Conservation (phyloP, 1,140 invertebrate genomes). For the Liolophura sinensis region DNA sequence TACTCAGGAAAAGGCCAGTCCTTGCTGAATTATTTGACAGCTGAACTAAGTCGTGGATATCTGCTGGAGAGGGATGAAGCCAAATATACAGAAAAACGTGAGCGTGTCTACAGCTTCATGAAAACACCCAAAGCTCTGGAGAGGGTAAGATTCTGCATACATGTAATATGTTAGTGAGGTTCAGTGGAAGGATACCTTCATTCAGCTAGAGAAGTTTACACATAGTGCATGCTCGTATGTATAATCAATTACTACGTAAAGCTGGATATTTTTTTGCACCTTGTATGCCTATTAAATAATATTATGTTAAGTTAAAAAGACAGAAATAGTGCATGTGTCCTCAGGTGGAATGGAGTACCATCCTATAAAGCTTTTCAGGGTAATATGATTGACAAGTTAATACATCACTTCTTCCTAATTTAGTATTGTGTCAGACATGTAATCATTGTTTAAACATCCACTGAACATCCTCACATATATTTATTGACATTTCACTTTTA, state of each 20-base stretch:
- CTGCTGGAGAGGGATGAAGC: constrained; percentile 90
- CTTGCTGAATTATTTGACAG: constrained; percentile 70
- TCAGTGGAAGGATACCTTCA: not conserved
- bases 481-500: no score
- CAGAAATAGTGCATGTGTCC: not conserved
- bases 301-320: not conserved
- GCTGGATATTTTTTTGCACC: not conserved
- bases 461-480: no score
- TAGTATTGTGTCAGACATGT: no score
- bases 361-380: no score
- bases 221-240: constrained; percentile 11
- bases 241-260: constrained; percentile 5
- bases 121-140: constrained; percentile 88
- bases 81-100: constrained; percentile 85
- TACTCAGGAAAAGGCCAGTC: constrained; percentile 33
- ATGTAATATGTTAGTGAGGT: not conserved
- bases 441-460: no score
- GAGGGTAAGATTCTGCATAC: constrained; percentile 46
- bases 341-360: no score
- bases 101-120: constrained; percentile 97
- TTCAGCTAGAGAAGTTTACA: constrained; percentile 7
- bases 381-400: no score
- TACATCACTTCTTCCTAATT: no score
- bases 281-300: not conserved
- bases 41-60: constrained; percentile 90